Evolutionary conservation across 2,888 invertebrate genomes (phyloP), one percentile per base, ranked within the genome.

Genomic region (Trimorus sp.): DNA sequence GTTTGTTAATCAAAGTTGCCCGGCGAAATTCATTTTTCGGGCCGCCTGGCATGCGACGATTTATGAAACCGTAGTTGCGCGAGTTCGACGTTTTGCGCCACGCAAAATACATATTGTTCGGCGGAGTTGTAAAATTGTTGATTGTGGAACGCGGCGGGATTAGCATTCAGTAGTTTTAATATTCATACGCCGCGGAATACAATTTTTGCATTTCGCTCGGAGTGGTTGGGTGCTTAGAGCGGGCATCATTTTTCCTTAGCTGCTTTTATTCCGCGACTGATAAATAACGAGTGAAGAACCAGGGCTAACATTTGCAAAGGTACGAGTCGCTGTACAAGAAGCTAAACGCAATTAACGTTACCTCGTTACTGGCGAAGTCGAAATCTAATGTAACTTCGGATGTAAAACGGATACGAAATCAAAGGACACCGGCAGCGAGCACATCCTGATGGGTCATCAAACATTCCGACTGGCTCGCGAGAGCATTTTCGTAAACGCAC

Each of bases 361-460:
- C 60, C 71, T 68, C 40, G 65, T 71, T 71, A 73, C 62, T 73
- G 14, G 16, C 14, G 63, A 80, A 80, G 70, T 81, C 77, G 45
- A 49, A 73, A 81, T 77, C 66, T 63, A 81, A 81, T 66, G 71
- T 68, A 66, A 76, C 53, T 66, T 56, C 56, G 40, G 63, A n/a
- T n/a, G n/a, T n/a, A n/a, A 73, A 69, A 63, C 53, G 53, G 58
- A 69, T 74, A 37, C 59, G 3, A 69, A 73, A 69, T 73, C 78
- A 82, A 77, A 82, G 82, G 70, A 65, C 7, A 42, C 77, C 69
- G 12, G 59, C 14, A 45, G 11, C 54, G 59, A 59, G 74, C 65
- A 63, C 56, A 60, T 77, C 78, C 75, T 82, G 70, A 82, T 78
- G 82, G 75, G 66, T 82, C 59, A 82, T 82, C 79, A 82, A 75